A percentile compares a stretch with the other conserved stretches of the same genome.
Conservation (phyloP, 2,797 vertebrate genomes). For the Micromesistius poutassou region DNA sequence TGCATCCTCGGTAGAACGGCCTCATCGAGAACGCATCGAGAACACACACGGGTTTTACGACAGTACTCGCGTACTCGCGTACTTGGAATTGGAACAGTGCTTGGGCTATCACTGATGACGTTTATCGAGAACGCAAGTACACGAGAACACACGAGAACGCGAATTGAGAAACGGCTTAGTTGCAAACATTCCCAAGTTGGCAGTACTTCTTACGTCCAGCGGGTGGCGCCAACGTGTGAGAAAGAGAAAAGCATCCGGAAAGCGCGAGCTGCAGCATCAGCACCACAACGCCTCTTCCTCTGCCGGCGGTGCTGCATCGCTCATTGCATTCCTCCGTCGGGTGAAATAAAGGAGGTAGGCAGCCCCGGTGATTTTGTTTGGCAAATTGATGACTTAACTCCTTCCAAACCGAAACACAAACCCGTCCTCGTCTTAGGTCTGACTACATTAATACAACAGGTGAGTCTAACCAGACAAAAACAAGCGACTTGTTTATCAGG, state of each 20-base stretch:
- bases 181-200: not conserved
- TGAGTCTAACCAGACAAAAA: not conserved
- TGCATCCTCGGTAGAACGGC: too few species aligned
- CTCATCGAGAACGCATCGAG: too few species aligned
- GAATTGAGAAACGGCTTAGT: too few species aligned
- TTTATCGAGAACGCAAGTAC: too few species aligned
- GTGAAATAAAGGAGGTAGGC: conserved; percentile 10
- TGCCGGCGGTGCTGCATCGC: conserved; percentile 48
- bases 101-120: too few species aligned
- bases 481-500: not conserved
- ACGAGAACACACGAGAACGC: too few species aligned
- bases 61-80: too few species aligned
- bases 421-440: too few species aligned
- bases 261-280: conserved; percentile 65
- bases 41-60: too few species aligned
- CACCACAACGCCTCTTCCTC: conserved; percentile 46
- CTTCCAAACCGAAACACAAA: not conserved
- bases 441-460: not conserved
- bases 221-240: not conserved
- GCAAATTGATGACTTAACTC: not conserved
- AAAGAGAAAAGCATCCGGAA: not conserved
- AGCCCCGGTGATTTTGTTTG: not conserved
- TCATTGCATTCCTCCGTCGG: conserved; percentile 20
- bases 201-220: not conserved
- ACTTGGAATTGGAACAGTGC: too few species aligned